These are phyloP conservation scores for Folsomia candida DNA, from an alignment of 2,888 invertebrate genomes.

Conservation along the genomic window DNA sequence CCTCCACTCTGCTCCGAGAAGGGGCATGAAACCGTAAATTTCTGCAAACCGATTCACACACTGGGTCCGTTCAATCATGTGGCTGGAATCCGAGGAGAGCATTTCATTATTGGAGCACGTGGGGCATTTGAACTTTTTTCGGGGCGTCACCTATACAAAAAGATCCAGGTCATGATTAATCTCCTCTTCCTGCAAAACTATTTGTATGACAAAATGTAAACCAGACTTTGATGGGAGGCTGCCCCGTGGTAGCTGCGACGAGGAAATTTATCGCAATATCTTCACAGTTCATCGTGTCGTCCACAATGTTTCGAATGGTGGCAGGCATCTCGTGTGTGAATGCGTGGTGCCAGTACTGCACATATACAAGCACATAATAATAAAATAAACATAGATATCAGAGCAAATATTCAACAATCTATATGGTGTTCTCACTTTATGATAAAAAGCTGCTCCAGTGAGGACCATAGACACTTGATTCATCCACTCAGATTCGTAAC, in stretches of 20 bases:
- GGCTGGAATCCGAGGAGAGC: slow-evolving; percentile 85
- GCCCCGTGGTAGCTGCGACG: slow-evolving; percentile 86
- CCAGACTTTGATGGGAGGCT: slow-evolving; percentile 79
- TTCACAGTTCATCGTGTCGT: slow-evolving; percentile 95
- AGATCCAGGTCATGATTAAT: slow-evolving; percentile 8
- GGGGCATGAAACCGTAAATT: slow-evolving; percentile 82
- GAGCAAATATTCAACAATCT: slow-evolving; percentile 14
- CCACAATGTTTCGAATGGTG: slow-evolving; percentile 83
- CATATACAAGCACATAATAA: slow-evolving; percentile 7
- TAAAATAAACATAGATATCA: slow-evolving; percentile 13
- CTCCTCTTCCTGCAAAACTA: too few relatives aligned
- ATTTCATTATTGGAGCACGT: slow-evolving; percentile 91
- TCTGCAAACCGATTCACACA: slow-evolving; percentile 79
- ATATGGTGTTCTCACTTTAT: slow-evolving; percentile 78
- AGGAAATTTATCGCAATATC: slow-evolving; percentile 98
- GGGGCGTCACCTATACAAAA: slow-evolving; percentile 73
- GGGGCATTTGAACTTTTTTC: slow-evolving; percentile 96
- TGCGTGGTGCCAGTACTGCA: slow-evolving; percentile 83
- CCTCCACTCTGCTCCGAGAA: slow-evolving; percentile 84
- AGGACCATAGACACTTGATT: slow-evolving; percentile 94
- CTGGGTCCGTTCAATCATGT: slow-evolving; percentile 88
- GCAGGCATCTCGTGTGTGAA: slow-evolving; percentile 86
- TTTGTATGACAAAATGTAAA: not conserved
- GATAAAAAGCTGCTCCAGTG: slow-evolving; percentile 94
- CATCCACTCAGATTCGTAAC: slow-evolving; percentile 96